Base-by-base conservation (phyloP, 2,113 vertebrate species). In the Meleagris gallopavo region DNA sequence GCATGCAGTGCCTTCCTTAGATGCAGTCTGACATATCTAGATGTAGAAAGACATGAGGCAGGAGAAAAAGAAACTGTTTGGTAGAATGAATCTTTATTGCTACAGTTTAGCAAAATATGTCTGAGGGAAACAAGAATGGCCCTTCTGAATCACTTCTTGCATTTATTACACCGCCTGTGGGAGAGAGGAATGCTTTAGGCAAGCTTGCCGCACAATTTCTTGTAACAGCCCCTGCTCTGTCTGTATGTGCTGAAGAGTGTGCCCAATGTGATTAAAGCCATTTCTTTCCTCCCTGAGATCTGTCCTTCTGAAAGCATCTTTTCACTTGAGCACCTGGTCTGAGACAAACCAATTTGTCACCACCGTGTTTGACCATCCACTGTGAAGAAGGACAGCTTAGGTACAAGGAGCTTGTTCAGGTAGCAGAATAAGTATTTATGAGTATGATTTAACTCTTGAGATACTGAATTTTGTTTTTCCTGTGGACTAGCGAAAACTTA, bases 81-180 rank as follows among this genome's bases (percentile, higher is more conserved):
- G 54, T 90, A 52, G 73, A 93, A 86, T 17, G 91, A 91, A 84
- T 94, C 73, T 95, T 95, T 96, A 95, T 95, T 86, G 92, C 88
- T 76, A 24, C 1, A 11, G 58, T 86, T 97, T 88, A 93, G 83
- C 66, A 79, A 93, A 91, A 86, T 92, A 90, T n/a, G 62, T 95
- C 86, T 84, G 83, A 94, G 70, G 77, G 90, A 95, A 95, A 86
- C 45, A 84, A 95, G 90, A 95, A 92, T 84, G 80, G 76, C 72
- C 88, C 88, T 91, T 96, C 83, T 95, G 94, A 96, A 94, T 96
- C 5, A 86, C 90, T 94, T 72, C 91, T 94, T 95, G 89, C 88
- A 83, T 95, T 95, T 95, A 83, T 94, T 91, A 93, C 57, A 38
- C 80, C 81, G 90, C 88, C 90, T 90, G 85, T 84, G 94, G 94